Evolutionary conservation across 2,113 vertebrate species (phyloP).

Genomic region (Elephas maximus): DNA sequence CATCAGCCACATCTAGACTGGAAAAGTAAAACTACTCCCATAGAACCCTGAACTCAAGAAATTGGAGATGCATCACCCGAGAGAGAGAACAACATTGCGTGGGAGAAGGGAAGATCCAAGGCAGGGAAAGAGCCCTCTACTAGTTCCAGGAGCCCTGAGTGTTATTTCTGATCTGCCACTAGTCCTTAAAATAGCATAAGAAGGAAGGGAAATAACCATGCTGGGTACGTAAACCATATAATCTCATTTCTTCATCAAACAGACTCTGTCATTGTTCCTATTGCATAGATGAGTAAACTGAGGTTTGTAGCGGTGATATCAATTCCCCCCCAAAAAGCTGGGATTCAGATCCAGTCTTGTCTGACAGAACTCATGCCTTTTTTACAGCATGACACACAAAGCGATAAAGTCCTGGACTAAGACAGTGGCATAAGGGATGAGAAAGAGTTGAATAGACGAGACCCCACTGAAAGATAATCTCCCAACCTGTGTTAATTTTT

Average conservation of each 20-base stretch:
- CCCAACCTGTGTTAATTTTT: background rate
- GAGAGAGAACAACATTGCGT: background rate
- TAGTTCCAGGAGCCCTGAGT: background rate
- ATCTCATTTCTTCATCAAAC: background rate
- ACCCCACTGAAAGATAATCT: background rate
- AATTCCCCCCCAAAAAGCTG: background rate
- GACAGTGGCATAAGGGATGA: background rate
- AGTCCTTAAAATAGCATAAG: background rate
- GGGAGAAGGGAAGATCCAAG: background rate
- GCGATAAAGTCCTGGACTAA: background rate
- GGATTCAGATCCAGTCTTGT: background rate
- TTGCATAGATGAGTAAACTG: background rate
- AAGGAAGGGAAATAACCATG: background rate
- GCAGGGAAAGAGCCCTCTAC: background rate
- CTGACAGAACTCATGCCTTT: background rate
- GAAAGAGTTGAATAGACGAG: background rate
- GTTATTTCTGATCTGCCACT: background rate
- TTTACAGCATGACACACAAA: background rate
- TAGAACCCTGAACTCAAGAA: background rate
- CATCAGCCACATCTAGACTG: background rate
- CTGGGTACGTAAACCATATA: background rate
- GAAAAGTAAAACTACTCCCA: background rate
- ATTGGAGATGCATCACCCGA: background rate
- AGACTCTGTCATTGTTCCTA: background rate
- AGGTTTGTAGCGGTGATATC: background rate